A percentile compares a stretch with the other conserved stretches of the same genome.
These are phyloP conservation scores for Lottia scabra DNA, from an alignment of 2,888 invertebrate species.

Conservation along the genomic window DNA sequence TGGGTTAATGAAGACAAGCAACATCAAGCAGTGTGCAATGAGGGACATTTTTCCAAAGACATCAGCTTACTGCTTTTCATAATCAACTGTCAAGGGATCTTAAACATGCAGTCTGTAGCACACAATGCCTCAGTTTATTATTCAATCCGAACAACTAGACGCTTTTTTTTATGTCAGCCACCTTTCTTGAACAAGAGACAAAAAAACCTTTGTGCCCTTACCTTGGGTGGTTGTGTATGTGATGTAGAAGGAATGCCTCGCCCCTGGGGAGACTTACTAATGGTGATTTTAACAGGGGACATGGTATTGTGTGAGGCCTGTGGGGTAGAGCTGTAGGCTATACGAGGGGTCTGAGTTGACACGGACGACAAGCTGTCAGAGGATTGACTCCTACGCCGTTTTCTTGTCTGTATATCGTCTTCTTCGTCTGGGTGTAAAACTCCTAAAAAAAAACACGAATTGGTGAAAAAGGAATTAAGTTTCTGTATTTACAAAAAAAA, in stretches of 20 bases:
- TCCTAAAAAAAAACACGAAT: conserved; percentile 31
- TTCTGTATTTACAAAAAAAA: too few relatives aligned
- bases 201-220: too few relatives aligned
- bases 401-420: conserved; percentile 52
- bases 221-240: conserved; percentile 38
- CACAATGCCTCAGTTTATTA: too few relatives aligned
- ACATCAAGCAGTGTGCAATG: too few relatives aligned
- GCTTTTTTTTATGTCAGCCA: too few relatives aligned
- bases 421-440: conserved; percentile 61
- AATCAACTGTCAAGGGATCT: too few relatives aligned
- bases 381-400: conserved; percentile 54
- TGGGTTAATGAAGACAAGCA: not conserved
- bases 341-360: conserved; percentile 47
- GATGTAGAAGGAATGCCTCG: conserved; percentile 36
- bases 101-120: too few relatives aligned
- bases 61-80: too few relatives aligned
- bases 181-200: too few relatives aligned
- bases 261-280: conserved; percentile 61
- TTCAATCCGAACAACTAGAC: too few relatives aligned
- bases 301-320: conserved; percentile 45
- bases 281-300: conserved; percentile 65
- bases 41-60: too few relatives aligned
- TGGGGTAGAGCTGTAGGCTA: conserved; percentile 50
- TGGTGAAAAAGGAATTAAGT: too few relatives aligned
- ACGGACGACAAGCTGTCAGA: conserved; percentile 50